These are phyloP conservation scores for Acyrthosiphon pisum DNA, from an alignment of 1,140 invertebrate genomes.

Conservation along the genomic window DNA sequence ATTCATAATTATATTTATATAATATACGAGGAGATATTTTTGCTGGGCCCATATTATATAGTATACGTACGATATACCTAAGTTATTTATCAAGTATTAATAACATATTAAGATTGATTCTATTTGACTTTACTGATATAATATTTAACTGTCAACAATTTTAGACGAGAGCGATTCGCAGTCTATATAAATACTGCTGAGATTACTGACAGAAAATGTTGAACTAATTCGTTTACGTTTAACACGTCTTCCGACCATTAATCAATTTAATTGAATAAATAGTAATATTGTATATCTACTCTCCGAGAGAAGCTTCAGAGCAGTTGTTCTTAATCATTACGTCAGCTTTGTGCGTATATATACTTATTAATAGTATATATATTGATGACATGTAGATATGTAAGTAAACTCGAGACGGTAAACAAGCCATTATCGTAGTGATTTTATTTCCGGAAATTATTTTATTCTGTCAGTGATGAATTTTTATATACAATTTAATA, in stretches of 20 bases:
- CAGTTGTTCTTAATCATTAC: background rate
- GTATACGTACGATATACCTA: background rate
- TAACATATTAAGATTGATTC: background rate
- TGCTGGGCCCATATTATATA: background rate
- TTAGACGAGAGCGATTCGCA: background rate
- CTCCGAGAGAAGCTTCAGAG: background rate
- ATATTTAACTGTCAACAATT: background rate
- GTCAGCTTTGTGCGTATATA: background rate
- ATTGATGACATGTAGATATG: background rate
- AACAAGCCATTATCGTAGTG: background rate
- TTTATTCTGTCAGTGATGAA: background rate
- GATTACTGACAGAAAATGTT: background rate
- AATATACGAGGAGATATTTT: background rate
- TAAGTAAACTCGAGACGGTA: background rate
- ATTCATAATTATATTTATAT: background rate
- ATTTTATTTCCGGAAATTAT: background rate
- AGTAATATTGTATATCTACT: background rate
- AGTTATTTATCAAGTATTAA: background rate
- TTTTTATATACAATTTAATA: background rate
- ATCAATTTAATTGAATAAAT: background rate
- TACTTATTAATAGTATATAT: background rate
- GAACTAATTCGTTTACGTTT: constrained; percentile 12
- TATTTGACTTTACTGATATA: background rate
- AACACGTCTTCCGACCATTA: background rate
- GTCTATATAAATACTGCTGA: background rate